These are phyloP conservation scores for Clivina fossor DNA, from an alignment of 2,888 invertebrate species.

Conservation along the genomic window DNA sequence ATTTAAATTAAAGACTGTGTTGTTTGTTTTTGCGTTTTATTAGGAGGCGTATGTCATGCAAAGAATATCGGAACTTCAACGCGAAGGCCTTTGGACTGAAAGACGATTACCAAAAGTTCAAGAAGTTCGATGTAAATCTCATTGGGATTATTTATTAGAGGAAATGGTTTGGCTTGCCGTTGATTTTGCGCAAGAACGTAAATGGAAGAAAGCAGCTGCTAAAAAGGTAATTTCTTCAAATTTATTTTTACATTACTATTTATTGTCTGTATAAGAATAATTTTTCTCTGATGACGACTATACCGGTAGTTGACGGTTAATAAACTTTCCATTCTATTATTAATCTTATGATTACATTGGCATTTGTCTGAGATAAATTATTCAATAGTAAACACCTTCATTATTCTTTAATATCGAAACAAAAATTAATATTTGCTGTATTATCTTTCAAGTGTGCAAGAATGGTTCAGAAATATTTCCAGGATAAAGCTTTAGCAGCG, in stretches of 20 bases:
- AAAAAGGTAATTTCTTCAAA: slow-evolving; percentile 63
- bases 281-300: no score
- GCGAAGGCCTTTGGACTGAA: slow-evolving; percentile 94
- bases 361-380: no score
- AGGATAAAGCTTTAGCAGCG: slow-evolving; percentile 86
- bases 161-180: slow-evolving; percentile 99
- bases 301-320: no score
- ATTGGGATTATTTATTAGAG: slow-evolving; percentile 98
- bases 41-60: slow-evolving; percentile 92
- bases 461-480: slow-evolving; percentile 89
- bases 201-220: slow-evolving; percentile 96
- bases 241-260: no score
- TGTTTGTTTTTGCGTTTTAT: slow-evolving; percentile 33
- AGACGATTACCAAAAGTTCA: slow-evolving; percentile 87
- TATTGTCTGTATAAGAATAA: no score
- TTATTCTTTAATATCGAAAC: no score
- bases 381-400: no score
- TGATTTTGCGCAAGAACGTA: slow-evolving; percentile 95
- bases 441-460: no score
- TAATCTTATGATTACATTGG: no score
- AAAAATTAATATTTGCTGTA: no score
- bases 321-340: no score
- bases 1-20: no score
- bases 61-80: slow-evolving; percentile 86
- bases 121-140: slow-evolving; percentile 89